Percentiles rank a stretch among this genome's conserved stretches.
These are phyloP conservation scores for Mythimna pallens DNA, from an alignment of 2,888 invertebrate genomes.

Conservation along the genomic window DNA sequence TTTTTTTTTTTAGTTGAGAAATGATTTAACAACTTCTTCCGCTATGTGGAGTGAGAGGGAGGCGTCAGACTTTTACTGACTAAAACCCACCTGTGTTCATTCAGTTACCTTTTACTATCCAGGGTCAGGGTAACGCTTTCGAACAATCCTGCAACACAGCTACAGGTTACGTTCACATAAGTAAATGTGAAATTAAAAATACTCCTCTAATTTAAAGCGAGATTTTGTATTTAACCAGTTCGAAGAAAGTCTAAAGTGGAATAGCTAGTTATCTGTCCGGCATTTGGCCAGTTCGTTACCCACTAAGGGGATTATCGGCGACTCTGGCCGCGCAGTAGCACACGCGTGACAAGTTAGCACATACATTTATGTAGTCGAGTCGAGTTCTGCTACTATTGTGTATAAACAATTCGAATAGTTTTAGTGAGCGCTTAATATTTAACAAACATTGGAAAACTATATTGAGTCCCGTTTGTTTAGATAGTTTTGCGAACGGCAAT, in stretches of 20 bases:
- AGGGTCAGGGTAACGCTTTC: no score
- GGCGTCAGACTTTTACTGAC: no score
- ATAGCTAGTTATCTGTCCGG: slow-evolving; percentile 77
- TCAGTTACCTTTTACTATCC: no score
- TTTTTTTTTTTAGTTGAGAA: no score
- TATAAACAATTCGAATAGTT: slow-evolving; percentile 41
- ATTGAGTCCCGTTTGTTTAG: slow-evolving; percentile 43
- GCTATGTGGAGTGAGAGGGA: no score
- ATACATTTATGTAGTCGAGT: slow-evolving; percentile 61
- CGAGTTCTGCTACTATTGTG: slow-evolving; percentile 31
- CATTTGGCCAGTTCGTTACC: slow-evolving; percentile 82
- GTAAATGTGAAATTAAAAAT: slow-evolving; percentile 23
- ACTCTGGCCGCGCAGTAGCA: slow-evolving; percentile 42
- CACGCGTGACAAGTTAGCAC: slow-evolving; percentile 67
- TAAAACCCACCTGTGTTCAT: no score
- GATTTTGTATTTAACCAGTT: slow-evolving; percentile 52
- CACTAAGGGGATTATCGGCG: slow-evolving; percentile 83
- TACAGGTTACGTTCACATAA: background rate
- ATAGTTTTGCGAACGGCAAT: slow-evolving; percentile 32
- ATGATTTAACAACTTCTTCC: no score
- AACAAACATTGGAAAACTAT: slow-evolving; percentile 47
- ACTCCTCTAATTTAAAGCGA: slow-evolving; percentile 32
- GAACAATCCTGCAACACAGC: no score
- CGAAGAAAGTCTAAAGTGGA: slow-evolving; percentile 74
- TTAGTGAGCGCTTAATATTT: slow-evolving; percentile 40